These are phyloP conservation scores for Muschampia plurimacula DNA, from an alignment of 2,888 invertebrate genomes.

Conservation along the genomic window DNA sequence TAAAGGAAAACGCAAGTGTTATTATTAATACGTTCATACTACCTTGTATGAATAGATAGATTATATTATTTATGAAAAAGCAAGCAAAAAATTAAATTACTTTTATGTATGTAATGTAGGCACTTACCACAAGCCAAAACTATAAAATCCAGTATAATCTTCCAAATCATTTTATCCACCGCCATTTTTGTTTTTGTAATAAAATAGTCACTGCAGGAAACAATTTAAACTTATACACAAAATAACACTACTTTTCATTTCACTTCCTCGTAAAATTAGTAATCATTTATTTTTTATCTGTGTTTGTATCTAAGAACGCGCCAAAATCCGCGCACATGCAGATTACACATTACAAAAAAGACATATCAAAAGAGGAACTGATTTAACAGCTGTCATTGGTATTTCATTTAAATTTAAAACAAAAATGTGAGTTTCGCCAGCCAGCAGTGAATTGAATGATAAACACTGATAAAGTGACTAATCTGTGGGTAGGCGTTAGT, in stretches of 20 bases:
- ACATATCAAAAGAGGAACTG: not conserved
- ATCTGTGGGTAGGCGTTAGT: constrained; percentile 54
- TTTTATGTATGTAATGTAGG: not conserved
- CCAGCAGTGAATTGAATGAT: constrained; percentile 49
- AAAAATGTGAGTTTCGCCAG: constrained; percentile 43
- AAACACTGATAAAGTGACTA: constrained; percentile 53
- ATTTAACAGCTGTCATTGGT: constrained; percentile 20
- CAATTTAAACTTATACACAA: constrained; percentile 1
- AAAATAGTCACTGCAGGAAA: constrained; percentile 31
- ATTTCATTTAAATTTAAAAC: constrained; percentile 29
- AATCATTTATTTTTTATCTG: constrained; percentile 8
- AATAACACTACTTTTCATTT: constrained; percentile 20
- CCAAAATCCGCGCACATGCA: constrained; percentile 17
- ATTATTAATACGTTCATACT: too few species aligned
- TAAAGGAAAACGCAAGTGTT: too few species aligned
- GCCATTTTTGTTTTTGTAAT: constrained; percentile 56
- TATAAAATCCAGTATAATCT: constrained; percentile 67
- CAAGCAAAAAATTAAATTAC: not conserved
- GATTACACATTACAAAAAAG: not conserved
- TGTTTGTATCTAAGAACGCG: constrained; percentile 18
- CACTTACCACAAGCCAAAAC: constrained; percentile 69
- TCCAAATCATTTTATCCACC: constrained; percentile 65
- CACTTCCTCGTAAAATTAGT: constrained; percentile 2
- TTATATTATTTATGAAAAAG: not conserved
- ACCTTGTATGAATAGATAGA: too few species aligned